Evolutionary conservation across 2,888 invertebrate species (phyloP).

Genomic region (Dynastes grantii): DNA sequence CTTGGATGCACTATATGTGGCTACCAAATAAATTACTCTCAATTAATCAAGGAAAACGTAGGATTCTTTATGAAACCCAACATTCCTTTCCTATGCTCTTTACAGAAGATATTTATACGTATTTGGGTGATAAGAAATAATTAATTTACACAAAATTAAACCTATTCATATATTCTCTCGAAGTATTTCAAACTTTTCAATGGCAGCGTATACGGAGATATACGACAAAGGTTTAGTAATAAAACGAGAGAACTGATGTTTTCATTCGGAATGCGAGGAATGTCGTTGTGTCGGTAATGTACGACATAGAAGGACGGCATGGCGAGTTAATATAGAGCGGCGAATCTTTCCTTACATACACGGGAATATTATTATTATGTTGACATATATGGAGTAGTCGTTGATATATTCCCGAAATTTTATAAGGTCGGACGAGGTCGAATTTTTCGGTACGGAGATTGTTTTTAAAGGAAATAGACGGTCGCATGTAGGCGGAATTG

Average conservation of each 20-base stretch:
- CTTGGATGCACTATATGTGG: too few relatives aligned
- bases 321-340: slow-evolving; percentile 4
- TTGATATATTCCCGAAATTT: slow-evolving; percentile 10
- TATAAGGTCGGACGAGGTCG: background rate
- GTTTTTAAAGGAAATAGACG: too few relatives aligned
- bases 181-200: too few relatives aligned
- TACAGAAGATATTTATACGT: too few relatives aligned
- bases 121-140: too few relatives aligned
- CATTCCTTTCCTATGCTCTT: too few relatives aligned
- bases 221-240: slow-evolving; percentile 30
- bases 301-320: slow-evolving; percentile 15
- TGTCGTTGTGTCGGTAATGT: slow-evolving; percentile 40
- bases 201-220: background rate
- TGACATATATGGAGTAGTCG: slow-evolving; percentile 2
- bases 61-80: too few relatives aligned
- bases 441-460: background rate
- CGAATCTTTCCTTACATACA: slow-evolving; percentile 1
- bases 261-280: slow-evolving; percentile 43
- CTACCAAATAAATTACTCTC: too few relatives aligned
- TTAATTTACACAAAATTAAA: too few relatives aligned
- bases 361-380: slow-evolving; percentile 11
- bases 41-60: too few relatives aligned
- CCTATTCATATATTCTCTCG: too few relatives aligned
- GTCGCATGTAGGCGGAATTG: too few relatives aligned
- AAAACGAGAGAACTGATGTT: slow-evolving; percentile 43